A percentile compares a stretch with the other conserved stretches of the same genome.
Evolutionary conservation across 2,888 invertebrate genomes (phyloP).

Genomic region (Mesorhabditis belari): DNA sequence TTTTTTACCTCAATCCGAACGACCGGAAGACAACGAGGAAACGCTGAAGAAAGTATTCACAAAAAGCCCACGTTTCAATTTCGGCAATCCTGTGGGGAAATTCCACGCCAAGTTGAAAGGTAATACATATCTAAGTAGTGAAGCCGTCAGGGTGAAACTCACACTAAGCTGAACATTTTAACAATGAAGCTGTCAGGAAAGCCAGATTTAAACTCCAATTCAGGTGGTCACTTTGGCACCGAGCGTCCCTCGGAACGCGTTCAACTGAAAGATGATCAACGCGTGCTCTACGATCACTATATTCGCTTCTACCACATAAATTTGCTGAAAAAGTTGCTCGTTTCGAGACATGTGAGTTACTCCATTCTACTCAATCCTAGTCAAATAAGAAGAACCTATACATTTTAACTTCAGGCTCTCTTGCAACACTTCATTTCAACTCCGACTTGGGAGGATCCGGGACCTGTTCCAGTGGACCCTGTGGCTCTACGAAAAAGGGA

Average conservation of each 20-base stretch:
- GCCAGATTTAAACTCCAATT: not conserved
- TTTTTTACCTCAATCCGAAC: not conserved
- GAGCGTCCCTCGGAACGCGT: slow-evolving; percentile 7
- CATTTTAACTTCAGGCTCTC: not conserved
- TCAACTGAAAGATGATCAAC: slow-evolving; percentile 11
- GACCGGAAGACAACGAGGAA: not conserved
- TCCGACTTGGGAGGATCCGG: not conserved
- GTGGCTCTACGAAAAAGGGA: not conserved
- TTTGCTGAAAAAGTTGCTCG: slow-evolving; percentile 18
- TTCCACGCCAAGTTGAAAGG: not conserved
- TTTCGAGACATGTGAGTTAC: slow-evolving; percentile 16
- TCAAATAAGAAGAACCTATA: not conserved
- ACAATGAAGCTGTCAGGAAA: too few relatives aligned
- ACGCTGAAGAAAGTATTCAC: not conserved
- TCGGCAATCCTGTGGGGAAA: not conserved
- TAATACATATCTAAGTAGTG: not conserved
- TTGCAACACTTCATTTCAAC: not conserved
- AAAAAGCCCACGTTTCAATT: not conserved
- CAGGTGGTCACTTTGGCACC: slow-evolving; percentile 7
- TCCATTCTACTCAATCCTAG: too few relatives aligned
- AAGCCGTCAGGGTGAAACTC: too few relatives aligned
- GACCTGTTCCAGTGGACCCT: too few relatives aligned
- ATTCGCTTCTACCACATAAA: slow-evolving; percentile 28
- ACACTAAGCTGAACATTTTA: too few relatives aligned
- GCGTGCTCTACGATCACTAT: slow-evolving; percentile 29